phyloP scores from a whole-genome alignment of 2,113 vertebrate genomes.

The Pteropus alecto region DNA sequence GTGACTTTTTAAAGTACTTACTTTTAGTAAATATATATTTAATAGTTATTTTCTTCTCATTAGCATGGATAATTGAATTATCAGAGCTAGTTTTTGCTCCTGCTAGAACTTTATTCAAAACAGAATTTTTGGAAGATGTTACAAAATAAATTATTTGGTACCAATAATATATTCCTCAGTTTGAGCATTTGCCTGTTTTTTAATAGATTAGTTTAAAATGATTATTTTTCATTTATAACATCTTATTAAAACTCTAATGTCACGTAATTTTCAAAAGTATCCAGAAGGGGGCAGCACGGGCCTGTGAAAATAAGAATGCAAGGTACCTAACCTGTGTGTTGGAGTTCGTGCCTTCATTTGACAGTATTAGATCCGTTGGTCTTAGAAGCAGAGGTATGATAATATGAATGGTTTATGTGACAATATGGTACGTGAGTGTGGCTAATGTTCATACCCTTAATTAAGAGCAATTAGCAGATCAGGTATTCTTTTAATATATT shows the following conservation, averaged over 20 bases:
- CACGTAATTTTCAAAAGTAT: neutral
- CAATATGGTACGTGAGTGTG: neutral
- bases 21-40: neutral
- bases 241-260: neutral
- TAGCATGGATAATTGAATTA: neutral
- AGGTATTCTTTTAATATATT: neutral
- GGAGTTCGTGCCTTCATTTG: neutral
- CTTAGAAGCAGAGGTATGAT: neutral
- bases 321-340: neutral
- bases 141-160: neutral
- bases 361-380: neutral
- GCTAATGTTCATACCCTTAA: neutral
- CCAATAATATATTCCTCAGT: neutral
- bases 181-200: neutral
- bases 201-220: neutral
- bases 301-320: neutral
- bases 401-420: neutral
- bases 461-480: neutral
- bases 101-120: slow-evolving; percentile 23
- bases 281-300: slow-evolving; percentile 72
- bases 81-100: neutral
- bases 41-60: neutral
- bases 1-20: neutral
- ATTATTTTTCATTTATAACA: neutral
- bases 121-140: slow-evolving; percentile 6